Base-by-base conservation (phyloP, 1,140 invertebrate genomes). In the Macrobrachium rosenbergii region DNA sequence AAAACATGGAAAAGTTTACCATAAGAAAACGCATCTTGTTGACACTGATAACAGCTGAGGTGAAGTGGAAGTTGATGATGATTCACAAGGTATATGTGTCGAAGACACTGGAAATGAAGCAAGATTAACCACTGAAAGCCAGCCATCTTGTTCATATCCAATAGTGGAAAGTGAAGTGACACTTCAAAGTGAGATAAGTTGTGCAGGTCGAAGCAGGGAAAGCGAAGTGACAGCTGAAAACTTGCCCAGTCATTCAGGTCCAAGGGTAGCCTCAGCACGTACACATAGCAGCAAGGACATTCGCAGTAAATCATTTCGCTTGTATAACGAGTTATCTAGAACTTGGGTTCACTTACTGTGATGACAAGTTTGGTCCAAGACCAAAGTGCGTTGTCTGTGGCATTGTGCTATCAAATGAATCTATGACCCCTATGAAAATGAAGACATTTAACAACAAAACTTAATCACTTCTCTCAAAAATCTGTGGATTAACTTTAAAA, bases 301-400 rank as follows among this genome's bases (percentile, higher is more conserved):
- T 17, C 72, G 5, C 7, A 10, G 72, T n/a, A n/a, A n/a, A n/a
- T n/a, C n/a, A n/a, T n/a, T n/a, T n/a, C n/a, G n/a, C n/a, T n/a
- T n/a, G n/a, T n/a, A n/a, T n/a, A n/a, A n/a, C 43, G 7, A 75
- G 21, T 43, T 75, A 75, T 75, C 72, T 75, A 10, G 7, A 17
- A 75, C 72, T 23, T 75, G 72, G n/a, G 72, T 75, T 75, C 28
- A 75, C 72, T 75, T 75, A 28, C 72, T 75, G 43, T 75, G 72
- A 75, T 75, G 72, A 23, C 28, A 28, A 75, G 21, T 75, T 10
- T 75, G 6, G 37, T 43, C 72, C 72, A 75, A 45, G 17, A 75
- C 72, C 72, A 75, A 75, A 75, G 17, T 10, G 72, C 17, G 21
- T 43, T 75, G 72, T 23, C 21, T 75, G 7, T 23, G 21, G 21